phyloP scores from a whole-genome alignment of 2,113 vertebrate species.

The Pseudorectes ferrugineus region DNA sequence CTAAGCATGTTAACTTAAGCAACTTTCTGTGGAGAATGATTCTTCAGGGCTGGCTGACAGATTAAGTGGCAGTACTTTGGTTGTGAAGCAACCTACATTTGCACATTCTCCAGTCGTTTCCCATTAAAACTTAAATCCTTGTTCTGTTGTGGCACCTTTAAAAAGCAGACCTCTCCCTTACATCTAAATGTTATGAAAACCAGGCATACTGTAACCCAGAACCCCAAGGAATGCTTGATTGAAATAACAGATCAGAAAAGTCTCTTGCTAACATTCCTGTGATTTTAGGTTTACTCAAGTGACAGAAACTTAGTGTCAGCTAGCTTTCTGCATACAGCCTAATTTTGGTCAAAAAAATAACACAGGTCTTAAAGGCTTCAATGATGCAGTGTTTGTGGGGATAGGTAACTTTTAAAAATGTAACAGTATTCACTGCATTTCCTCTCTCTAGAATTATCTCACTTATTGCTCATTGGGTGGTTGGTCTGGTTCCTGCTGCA shows the following conservation, averaged over 20 bases:
- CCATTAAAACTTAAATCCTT: slow-evolving; percentile 52
- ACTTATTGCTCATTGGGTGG: neutral
- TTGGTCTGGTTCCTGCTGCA: neutral
- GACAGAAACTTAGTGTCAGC: neutral
- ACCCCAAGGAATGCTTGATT: slow-evolving; percentile 40
- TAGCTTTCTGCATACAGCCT: neutral
- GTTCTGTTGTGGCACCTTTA: slow-evolving; percentile 22
- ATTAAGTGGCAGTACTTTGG: slow-evolving; percentile 36
- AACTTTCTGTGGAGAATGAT: neutral
- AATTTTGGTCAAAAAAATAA: neutral
- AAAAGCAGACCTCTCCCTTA: slow-evolving; percentile 28
- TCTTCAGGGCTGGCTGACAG: neutral
- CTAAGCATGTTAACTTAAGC: neutral
- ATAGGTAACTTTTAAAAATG: neutral
- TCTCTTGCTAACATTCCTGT: slow-evolving; percentile 20
- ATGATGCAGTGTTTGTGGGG: neutral
- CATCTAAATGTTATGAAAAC: slow-evolving; percentile 42
- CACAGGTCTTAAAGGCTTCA: neutral
- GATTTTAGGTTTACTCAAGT: slow-evolving; percentile 6
- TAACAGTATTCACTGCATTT: neutral
- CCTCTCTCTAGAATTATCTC: neutral
- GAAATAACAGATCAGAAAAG: slow-evolving; percentile 42
- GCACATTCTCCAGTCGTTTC: slow-evolving; percentile 39
- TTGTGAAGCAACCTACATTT: slow-evolving; percentile 43
- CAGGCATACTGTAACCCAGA: slow-evolving; percentile 18